Conservation (phyloP, 2,797 vertebrate genomes). For the Neostethus bicornis region DNA sequence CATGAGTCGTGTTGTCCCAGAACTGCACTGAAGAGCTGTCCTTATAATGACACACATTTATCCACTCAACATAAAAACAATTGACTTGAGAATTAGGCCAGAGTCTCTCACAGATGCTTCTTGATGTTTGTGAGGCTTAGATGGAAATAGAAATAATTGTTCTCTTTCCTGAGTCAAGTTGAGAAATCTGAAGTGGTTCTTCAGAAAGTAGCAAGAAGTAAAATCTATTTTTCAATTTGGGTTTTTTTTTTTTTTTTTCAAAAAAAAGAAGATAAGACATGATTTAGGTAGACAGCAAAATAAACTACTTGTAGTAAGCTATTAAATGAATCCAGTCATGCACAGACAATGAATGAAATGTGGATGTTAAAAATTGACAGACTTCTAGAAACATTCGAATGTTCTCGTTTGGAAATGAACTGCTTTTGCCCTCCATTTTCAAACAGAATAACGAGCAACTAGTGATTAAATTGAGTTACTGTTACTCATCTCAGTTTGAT, state of each 20-base stretch:
- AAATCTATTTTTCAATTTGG: conserved; percentile 2
- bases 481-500: too few relatives aligned
- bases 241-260: conserved; percentile 4
- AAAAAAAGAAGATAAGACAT: conserved; percentile 11
- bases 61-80: conserved; percentile 73
- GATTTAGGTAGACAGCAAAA: conserved; percentile 5
- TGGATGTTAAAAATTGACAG: conserved; percentile 61
- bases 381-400: conserved; percentile 37
- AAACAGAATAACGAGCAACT: conserved; percentile 34
- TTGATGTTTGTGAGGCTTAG: conserved; percentile 18
- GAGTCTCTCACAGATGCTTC: conserved; percentile 17
- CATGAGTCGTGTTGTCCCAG: conserved; percentile 67
- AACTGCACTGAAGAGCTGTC: conserved; percentile 57
- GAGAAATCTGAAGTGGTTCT: conserved; percentile 18
- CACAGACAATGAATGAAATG: conserved; percentile 51
- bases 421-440: conserved; percentile 25
- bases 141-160: conserved; percentile 23
- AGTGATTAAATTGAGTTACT: conserved; percentile 53
- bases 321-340: conserved; percentile 75
- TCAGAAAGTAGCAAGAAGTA: conserved; percentile 13
- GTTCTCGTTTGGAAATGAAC: conserved; percentile 48
- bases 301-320: conserved; percentile 43
- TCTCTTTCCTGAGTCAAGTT: conserved; percentile 14
- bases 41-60: conserved; percentile 69
- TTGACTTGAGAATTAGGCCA: conserved; percentile 63